These are phyloP conservation scores for Bettongia penicillata DNA, from an alignment of 2,113 vertebrate species.

Conservation along the genomic window DNA sequence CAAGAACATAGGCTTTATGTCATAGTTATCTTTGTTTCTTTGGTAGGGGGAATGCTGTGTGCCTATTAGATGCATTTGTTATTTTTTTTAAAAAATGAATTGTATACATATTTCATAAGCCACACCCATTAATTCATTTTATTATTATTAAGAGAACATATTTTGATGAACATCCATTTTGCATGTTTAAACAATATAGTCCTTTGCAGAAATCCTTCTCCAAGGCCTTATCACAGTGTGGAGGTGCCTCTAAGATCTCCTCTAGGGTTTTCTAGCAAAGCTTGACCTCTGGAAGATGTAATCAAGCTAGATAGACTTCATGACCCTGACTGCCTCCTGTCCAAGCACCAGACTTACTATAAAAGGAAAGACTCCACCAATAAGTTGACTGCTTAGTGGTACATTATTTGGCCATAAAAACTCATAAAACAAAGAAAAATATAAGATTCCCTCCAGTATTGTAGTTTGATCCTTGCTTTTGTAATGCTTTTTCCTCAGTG, in stretches of 20 bases:
- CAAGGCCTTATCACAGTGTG: neutral
- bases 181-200: too few relatives aligned
- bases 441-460: neutral
- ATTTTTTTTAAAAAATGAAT: too few relatives aligned
- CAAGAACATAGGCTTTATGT: too few relatives aligned
- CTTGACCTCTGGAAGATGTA: neutral
- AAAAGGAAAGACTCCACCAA: neutral
- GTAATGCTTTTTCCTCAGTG: neutral
- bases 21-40: too few relatives aligned
- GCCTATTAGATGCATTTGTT: too few relatives aligned
- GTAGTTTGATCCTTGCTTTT: neutral
- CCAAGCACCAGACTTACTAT: neutral
- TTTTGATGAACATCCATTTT: too few relatives aligned
- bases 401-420: neutral
- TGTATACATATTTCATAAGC: too few relatives aligned
- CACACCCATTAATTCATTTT: too few relatives aligned
- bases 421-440: neutral
- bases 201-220: too few relatives aligned
- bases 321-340: neutral
- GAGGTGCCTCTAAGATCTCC: neutral
- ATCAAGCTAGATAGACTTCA: neutral
- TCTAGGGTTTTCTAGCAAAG: neutral
- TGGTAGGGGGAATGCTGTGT: too few relatives aligned
- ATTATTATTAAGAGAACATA: too few relatives aligned
- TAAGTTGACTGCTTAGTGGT: neutral